Conservation (phyloP, 2,888 invertebrate genomes). For the Harpalus rubripes region DNA sequence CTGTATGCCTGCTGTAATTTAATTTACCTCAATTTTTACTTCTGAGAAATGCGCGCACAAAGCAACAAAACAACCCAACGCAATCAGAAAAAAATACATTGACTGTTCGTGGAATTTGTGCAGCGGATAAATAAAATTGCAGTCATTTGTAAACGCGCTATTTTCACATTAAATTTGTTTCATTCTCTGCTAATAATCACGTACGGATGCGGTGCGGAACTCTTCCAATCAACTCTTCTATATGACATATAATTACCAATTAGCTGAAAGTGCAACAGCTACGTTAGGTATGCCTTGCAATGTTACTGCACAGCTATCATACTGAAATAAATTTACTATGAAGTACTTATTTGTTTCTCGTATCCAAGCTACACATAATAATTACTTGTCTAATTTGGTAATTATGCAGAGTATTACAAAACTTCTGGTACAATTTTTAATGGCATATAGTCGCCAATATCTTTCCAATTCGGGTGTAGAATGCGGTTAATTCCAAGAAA, state of each 20-base stretch:
- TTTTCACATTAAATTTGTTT: constrained; percentile 53
- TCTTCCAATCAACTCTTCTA: constrained; percentile 3
- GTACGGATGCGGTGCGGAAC: neutral
- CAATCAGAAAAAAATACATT: constrained; percentile 52
- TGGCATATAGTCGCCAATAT: too few species aligned
- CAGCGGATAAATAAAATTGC: constrained; percentile 64
- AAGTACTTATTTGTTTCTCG: too few species aligned
- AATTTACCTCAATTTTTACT: constrained; percentile 64
- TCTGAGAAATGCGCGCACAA: constrained; percentile 58
- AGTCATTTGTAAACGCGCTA: constrained; percentile 57
- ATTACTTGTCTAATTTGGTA: too few species aligned
- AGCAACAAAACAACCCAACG: constrained; percentile 31
- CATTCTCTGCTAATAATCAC: constrained; percentile 21
- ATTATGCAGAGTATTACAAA: too few species aligned
- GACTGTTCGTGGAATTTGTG: constrained; percentile 61
- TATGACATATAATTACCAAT: neutral
- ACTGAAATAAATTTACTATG: too few species aligned
- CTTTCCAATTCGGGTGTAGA: too few species aligned
- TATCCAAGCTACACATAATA: too few species aligned
- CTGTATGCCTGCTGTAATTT: constrained; percentile 61
- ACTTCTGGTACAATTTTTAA: too few species aligned
- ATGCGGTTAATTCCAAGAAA: too few species aligned
- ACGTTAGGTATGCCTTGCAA: too few species aligned
- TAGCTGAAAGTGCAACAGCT: neutral
- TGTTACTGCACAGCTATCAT: too few species aligned